Evolutionary conservation across 2,888 invertebrate genomes (phyloP).

Genomic region (Malacosoma neustria): DNA sequence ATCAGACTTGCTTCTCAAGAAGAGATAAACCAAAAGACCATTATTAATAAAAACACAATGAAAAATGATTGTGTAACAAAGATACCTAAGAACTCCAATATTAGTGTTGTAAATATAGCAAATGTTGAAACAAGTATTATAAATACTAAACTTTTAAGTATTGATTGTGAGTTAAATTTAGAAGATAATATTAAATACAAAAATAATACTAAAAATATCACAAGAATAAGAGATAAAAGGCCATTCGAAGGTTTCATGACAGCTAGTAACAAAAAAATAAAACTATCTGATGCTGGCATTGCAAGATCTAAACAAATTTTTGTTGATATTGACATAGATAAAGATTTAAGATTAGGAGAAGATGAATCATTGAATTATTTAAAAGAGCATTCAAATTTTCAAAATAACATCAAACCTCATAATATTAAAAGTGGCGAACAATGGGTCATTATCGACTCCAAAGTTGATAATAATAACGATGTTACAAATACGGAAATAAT

Average conservation of each 20-base stretch:
- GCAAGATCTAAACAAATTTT: slow-evolving; percentile 24
- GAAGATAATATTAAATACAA: too few species aligned
- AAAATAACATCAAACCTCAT: too few species aligned
- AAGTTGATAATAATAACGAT: slow-evolving; percentile 6
- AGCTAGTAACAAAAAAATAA: slow-evolving; percentile 36
- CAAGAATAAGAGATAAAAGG: slow-evolving; percentile 8
- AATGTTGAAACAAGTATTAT: slow-evolving; percentile 1
- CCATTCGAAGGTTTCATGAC: slow-evolving; percentile 35
- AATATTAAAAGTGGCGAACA: neutral
- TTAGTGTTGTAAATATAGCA: neutral
- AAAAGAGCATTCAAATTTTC: neutral
- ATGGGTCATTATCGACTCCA: neutral
- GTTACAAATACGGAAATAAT: slow-evolving; percentile 5
- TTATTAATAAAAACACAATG: neutral
- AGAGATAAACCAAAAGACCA: too few species aligned
- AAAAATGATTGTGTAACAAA: neutral
- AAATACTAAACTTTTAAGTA: slow-evolving; percentile 1
- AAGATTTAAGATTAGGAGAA: neutral
- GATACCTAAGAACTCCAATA: neutral
- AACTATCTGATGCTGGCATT: slow-evolving; percentile 27
- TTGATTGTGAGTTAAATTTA: neutral
- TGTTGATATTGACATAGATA: slow-evolving; percentile 19
- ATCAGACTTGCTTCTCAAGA: too few species aligned
- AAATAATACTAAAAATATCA: too few species aligned
- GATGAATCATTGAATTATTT: neutral